Percentiles rank a stretch among this genome's conserved stretches.
These are phyloP conservation scores for Endomychus coccineus DNA, from an alignment of 2,888 invertebrate genomes.

Conservation along the genomic window DNA sequence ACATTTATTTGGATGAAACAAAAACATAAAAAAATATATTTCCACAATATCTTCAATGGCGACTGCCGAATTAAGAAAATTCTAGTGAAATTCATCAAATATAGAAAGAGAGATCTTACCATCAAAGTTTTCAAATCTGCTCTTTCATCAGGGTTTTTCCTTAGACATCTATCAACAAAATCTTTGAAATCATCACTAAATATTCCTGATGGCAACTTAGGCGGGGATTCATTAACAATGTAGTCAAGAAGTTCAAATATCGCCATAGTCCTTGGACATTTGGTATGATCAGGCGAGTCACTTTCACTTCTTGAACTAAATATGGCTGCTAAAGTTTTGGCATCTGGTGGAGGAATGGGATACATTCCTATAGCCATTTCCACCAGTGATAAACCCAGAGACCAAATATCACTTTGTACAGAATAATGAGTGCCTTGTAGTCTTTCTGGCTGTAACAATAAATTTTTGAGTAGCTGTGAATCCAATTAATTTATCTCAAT, in stretches of 20 bases:
- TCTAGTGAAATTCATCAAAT: no score
- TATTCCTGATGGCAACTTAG: slow-evolving; percentile 84
- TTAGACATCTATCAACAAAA: slow-evolving; percentile 92
- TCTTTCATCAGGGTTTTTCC: slow-evolving; percentile 93
- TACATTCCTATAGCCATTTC: slow-evolving; percentile 99
- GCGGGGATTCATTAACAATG: slow-evolving; percentile 98
- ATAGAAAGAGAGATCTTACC: no score
- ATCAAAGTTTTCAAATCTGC: slow-evolving; percentile 92
- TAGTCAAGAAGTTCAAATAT: slow-evolving; percentile 98
- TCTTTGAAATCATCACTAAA: slow-evolving; percentile 91
- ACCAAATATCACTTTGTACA: slow-evolving; percentile 99
- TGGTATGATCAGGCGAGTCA: slow-evolving; percentile 66
- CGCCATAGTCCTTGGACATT: slow-evolving; percentile 87
- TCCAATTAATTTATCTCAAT: no score
- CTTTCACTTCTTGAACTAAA: slow-evolving; percentile 66
- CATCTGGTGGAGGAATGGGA: slow-evolving; percentile 96
- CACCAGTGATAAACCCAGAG: slow-evolving; percentile 90
- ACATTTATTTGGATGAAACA: no score
- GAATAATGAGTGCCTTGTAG: slow-evolving; percentile 97
- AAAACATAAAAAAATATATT: no score
- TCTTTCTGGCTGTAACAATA: slow-evolving; percentile 80
- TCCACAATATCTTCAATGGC: no score
- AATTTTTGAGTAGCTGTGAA: slow-evolving; percentile 7
- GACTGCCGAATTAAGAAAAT: no score
- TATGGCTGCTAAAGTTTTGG: slow-evolving; percentile 72